Evolutionary conservation across 2,888 invertebrate species (phyloP), one percentile per base, ranked within the genome.

Genomic region (Magallana nippona): DNA sequence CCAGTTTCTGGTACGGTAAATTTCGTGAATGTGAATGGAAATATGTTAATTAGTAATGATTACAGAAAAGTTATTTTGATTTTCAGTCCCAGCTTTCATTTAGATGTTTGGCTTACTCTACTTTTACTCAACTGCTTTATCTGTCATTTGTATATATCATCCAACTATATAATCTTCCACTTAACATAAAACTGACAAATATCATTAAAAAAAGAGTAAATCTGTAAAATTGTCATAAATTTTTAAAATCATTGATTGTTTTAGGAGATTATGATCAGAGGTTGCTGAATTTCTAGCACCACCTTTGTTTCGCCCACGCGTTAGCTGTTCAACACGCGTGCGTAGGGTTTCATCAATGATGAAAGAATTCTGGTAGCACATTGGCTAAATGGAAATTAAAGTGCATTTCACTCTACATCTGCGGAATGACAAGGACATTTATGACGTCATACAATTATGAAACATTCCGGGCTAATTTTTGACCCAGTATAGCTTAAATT

Each of bases 391-490:
- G 44, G 44, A 44, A 44, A 44, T 44, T 44, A 27, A 27, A 71
- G 71, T 22, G 22, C 71, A 71, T 5, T 27, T 1, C 8, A 71
- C 13, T 71, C 32, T 27, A 32, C 71, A 71, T 71, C 71, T 71
- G 27, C 27, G 27, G 71, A 71, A 71, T 71, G 27, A 60, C 60
- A 60, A 71, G 27, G 71, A 27, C 71, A 8, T 22, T 71, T 71
- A 27, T 71, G 71, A 71, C 71, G 71, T 71, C 71, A 71, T 71
- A 22, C 15, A 27, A 22, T 27, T 71, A 71, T 15, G 27, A 71
- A 32, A 22, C 71, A 71, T 71, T 71, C 71, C 71, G 11, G 27
- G 71, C 27, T 71, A 71, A 27, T 22, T 27, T 63, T 71, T 71
- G 71, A 71, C 71, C 71, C 13, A 60, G 60, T 60, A 60, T 8